Evolutionary conservation across 2,888 invertebrate genomes (phyloP), one percentile per base, ranked within the genome.

Genomic region (Drosophila stalkeri): DNA sequence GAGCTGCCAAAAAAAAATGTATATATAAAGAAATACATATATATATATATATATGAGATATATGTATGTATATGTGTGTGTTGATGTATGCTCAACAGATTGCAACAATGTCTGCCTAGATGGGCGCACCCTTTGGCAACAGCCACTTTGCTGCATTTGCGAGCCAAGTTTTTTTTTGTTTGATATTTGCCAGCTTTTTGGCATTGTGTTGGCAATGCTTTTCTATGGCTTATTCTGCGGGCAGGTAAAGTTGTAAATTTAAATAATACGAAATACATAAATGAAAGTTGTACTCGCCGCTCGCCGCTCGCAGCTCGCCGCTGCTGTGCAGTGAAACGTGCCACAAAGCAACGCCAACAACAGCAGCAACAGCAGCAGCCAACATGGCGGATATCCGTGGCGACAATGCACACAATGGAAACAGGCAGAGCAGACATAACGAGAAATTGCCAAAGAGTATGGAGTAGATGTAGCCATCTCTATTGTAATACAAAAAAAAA

Each of bases 361-460:
- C 44, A 23, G 8, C 65, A 55, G 60, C 62, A 20, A 23, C 31
- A 73, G 79, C 60, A 60, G 73, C 86, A 85, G 80, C 82, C 86
- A 88, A 86, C 89, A 90, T 90, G 89, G 86, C 90, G 90, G 89
- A 85, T 80, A 69, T 85, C 85, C 85, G 89, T 86, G 90, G 86
- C 89, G 89, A 88, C 85, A 85, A 77, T 76, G 77, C 77, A 66
- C 61, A 80, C 72, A 61, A 68, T 72, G 51, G 41, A 57, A 55
- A 51, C 64, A 44, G 69, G 61, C 70, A 51, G 47, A 51, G 47
- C 56, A 57, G 64, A 64, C 63, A 18, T 56, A 63, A 63, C 33
- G 49, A 49, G 70, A 71, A 55, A 33, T 63, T 31, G 44, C 11
- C 12, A 55, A 23, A 27, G 55, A 27, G 55, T 11, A 54, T 54